phyloP scores from a whole-genome alignment of 2,797 vertebrate genomes.

The Pangasius sanitwongsei region DNA sequence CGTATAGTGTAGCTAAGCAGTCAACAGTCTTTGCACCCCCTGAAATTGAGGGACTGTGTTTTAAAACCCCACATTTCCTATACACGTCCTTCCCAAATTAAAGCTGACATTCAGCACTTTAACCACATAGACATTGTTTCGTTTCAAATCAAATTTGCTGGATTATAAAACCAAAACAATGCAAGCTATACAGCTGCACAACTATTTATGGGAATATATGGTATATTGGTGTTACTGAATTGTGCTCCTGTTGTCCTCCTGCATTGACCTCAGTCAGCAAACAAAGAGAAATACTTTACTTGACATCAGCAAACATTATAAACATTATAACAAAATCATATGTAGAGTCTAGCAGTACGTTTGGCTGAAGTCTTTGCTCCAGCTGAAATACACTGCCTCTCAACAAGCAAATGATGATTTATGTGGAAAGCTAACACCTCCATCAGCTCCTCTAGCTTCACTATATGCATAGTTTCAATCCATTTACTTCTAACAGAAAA shows the following conservation, averaged over 20 bases:
- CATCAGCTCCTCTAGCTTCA: not conserved
- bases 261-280: not conserved
- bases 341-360: not conserved
- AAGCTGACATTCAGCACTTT: not conserved
- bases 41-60: not conserved
- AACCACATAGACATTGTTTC: not conserved
- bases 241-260: no score
- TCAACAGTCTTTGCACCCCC: not conserved
- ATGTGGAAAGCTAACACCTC: not conserved
- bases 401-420: not conserved
- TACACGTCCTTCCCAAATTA: not conserved
- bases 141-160: not conserved
- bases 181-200: not conserved
- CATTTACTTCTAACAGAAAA: slow-evolving; percentile 11
- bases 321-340: not conserved
- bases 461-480: not conserved
- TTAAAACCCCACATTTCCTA: not conserved
- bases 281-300: not conserved
- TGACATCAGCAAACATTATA: not conserved
- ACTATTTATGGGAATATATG: not conserved
- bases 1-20: not conserved
- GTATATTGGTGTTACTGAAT: not conserved
- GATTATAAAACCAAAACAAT: slow-evolving; percentile 1
- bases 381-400: not conserved
- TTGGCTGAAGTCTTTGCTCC: not conserved